Base-by-base conservation (phyloP, 1,140 invertebrate species). In the Aphis craccivora region DNA sequence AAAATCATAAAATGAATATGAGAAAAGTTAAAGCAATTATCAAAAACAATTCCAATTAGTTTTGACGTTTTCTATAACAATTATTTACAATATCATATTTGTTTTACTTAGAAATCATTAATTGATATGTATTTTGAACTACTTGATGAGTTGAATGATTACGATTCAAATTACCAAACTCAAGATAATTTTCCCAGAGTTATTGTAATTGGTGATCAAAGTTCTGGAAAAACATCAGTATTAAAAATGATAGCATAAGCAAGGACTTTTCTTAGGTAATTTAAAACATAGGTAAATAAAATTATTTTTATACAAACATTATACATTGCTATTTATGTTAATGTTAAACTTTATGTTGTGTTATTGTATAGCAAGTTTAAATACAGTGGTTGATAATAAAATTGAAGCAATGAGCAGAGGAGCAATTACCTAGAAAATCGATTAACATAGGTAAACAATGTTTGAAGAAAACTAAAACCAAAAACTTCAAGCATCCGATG, bases 41-140 rank as follows among this genome's bases (percentile, higher is more conserved):
- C n/a, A 76, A n/a, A 94, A 81, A 53, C 6, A 43, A 84, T 87
- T 87, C 4, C 1, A 35, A n/a, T 35, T 87, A 35, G 14, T 93
- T 67, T 67, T 45, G 20, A 35, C 18, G 51, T 40, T 53, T 30
- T 67, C 30, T 51, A 43, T 84, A 83, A 86, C 22, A 93, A 35
- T 40, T 92, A 51, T 89, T 45, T 67, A 86, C 86, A 87, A 1
- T 2, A 40, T 40, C 76, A 81, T 37, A 43, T 84, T 93, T 90
- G 25, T 94, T 89, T 94, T 95, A 95, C 95, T 45, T 95, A 99
- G 97, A 98, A 98, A 95, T 99, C 98, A 0, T 95, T 99, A 9
- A 99, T 99, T 94, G 99, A 99, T 95, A 99, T 99, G 98, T 99
- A 99, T 95, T 99, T 98, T 43, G 98, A 99, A 94, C 99, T 99